phyloP scores from a whole-genome alignment of 92 coral and sea anemone genomes.

The Parazoanthus darwini region DNA sequence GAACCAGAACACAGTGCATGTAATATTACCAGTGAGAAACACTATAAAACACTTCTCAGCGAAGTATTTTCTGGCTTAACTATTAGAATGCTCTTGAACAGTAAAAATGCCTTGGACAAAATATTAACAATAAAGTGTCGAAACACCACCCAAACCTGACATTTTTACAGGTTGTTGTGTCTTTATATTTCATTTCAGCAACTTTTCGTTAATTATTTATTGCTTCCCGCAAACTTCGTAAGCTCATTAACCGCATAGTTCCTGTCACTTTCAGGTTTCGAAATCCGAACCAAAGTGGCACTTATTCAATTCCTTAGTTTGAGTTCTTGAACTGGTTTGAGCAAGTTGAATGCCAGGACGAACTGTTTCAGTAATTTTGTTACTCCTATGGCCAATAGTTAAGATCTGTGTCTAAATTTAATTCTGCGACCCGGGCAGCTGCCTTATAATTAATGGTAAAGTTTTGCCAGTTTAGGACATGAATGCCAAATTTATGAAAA shows the following conservation, averaged over 20 bases:
- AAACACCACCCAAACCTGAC: not conserved
- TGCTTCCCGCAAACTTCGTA: not conserved
- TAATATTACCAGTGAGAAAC: not conserved
- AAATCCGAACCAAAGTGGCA: not conserved
- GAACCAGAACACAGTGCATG: not conserved
- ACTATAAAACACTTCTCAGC: not conserved
- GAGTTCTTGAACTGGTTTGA: not conserved
- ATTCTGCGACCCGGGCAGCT: not conserved
- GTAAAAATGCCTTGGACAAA: not conserved
- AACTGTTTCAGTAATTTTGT: not conserved
- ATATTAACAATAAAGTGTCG: not conserved
- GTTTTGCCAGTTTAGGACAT: not conserved
- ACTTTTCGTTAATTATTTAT: not conserved
- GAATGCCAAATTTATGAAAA: not conserved
- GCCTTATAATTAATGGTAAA: not conserved
- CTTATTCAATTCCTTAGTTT: not conserved
- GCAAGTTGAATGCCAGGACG: not conserved
- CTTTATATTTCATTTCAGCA: not conserved
- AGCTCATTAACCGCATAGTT: not conserved
- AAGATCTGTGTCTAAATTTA: not conserved
- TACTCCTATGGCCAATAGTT: too few relatives aligned
- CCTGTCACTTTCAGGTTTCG: not conserved
- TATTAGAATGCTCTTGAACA: not conserved
- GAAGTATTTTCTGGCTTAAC: not conserved
- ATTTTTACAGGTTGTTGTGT: not conserved